These are phyloP conservation scores for Acrossocheilus wenchowensis DNA, from an alignment of 2,797 vertebrate genomes.

Conservation along the genomic window DNA sequence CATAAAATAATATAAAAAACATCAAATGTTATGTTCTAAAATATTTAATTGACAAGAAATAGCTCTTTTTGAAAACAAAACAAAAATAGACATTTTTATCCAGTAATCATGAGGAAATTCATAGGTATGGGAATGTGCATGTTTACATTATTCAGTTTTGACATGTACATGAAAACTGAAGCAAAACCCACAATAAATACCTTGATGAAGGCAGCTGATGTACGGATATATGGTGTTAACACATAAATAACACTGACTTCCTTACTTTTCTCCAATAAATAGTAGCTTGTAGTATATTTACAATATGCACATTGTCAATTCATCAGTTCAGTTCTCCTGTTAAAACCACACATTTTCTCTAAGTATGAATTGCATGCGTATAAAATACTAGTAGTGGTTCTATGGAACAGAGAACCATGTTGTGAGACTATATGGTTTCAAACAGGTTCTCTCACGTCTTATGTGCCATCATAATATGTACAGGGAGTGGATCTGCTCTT, in stretches of 20 bases:
- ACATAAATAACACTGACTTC: constrained; percentile 80
- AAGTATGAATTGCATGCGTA: constrained; percentile 59
- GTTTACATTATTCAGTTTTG: constrained; percentile 3
- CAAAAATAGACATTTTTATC: not conserved
- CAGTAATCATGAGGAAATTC: constrained; percentile 10
- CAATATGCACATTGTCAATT: constrained; percentile 87
- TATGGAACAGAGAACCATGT: constrained; percentile 45
- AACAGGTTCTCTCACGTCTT: constrained; percentile 58
- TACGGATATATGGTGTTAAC: constrained; percentile 74
- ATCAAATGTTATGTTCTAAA: not conserved
- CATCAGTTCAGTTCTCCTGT: constrained; percentile 57
- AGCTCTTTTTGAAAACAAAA: constrained; percentile 1
- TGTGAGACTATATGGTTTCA: constrained; percentile 30
- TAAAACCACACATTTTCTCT: constrained; percentile 51
- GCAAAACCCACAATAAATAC: constrained; percentile 77
- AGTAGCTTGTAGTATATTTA: constrained; percentile 88
- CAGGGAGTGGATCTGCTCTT: constrained; percentile 40
- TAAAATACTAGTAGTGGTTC: constrained; percentile 55
- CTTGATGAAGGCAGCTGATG: constrained; percentile 68
- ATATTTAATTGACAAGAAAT: constrained; percentile 8
- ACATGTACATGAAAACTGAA: constrained; percentile 62
- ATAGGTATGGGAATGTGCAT: not conserved
- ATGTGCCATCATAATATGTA: constrained; percentile 64
- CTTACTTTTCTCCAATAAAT: constrained; percentile 93
- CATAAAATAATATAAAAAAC: not conserved